These are phyloP conservation scores for Cremastinae sp. DNA, from an alignment of 2,888 invertebrate species.

Conservation along the genomic window DNA sequence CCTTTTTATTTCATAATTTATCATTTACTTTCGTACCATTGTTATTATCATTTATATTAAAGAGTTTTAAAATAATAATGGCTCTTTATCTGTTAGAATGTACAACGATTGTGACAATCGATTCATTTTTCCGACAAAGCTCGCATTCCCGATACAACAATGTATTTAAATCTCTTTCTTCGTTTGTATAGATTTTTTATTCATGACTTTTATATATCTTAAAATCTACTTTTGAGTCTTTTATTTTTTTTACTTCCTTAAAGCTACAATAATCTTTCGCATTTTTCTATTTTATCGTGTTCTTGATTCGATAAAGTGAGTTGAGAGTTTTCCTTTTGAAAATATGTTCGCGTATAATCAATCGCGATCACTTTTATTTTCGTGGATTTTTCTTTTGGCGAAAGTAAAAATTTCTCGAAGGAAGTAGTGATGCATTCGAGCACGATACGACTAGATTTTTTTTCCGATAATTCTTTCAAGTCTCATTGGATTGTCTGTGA, in stretches of 20 bases:
- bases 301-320: background rate
- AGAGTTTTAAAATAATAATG: slow-evolving; percentile 23
- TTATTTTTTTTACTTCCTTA: slow-evolving; percentile 48
- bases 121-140: slow-evolving; percentile 37
- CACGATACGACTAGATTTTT: no score
- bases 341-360: no score
- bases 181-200: slow-evolving; percentile 14
- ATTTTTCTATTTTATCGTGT: background rate
- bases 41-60: slow-evolving; percentile 44
- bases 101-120: slow-evolving; percentile 37
- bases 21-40: slow-evolving; percentile 14
- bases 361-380: background rate
- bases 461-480: background rate
- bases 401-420: background rate
- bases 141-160: slow-evolving; percentile 13
- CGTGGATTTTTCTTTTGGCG: background rate
- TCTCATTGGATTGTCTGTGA: slow-evolving; percentile 52
- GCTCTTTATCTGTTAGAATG: slow-evolving; percentile 11
- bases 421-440: no score
- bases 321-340: background rate
- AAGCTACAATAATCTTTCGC: slow-evolving; percentile 16
- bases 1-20: slow-evolving; percentile 4
- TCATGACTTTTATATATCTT: slow-evolving; percentile 33
- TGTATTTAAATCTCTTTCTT: slow-evolving; percentile 28
- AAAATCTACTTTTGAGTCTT: slow-evolving; percentile 62